Evolutionary conservation across 1,140 invertebrate species (phyloP).

Genomic region (Cotesia typhae): DNA sequence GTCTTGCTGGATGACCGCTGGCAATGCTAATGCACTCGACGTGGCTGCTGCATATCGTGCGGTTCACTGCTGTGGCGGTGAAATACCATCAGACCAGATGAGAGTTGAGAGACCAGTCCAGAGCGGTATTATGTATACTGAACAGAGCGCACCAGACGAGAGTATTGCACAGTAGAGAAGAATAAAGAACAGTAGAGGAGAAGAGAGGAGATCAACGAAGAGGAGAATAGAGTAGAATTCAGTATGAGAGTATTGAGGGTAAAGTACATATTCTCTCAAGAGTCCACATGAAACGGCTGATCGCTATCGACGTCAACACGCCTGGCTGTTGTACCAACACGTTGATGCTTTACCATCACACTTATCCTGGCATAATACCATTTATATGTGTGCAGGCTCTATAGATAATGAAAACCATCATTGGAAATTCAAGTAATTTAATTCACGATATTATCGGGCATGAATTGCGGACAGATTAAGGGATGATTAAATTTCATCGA

Average conservation of each 20-base stretch:
- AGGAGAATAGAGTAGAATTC: no score
- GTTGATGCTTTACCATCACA: background rate
- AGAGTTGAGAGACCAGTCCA: no score
- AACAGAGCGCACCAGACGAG: background rate
- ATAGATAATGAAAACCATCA: background rate
- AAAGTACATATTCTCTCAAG: slow-evolving; percentile 6
- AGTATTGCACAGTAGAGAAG: background rate
- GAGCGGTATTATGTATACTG: background rate
- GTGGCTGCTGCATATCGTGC: background rate
- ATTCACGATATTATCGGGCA: background rate
- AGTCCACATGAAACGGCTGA: slow-evolving; percentile 10
- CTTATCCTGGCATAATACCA: no score
- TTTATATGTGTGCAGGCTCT: background rate
- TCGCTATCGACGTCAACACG: slow-evolving; percentile 11
- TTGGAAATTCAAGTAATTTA: background rate
- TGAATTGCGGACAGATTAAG: no score
- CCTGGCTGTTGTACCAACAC: no score
- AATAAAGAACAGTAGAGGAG: no score
- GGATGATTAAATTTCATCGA: no score
- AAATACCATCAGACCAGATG: no score
- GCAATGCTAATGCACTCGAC: slow-evolving; percentile 23
- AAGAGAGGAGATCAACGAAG: no score
- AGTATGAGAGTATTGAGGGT: background rate
- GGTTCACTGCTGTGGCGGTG: no score
- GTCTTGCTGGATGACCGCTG: slow-evolving; percentile 17